Percentiles rank a stretch among this genome's conserved stretches.
Conservation (phyloP, 2,888 invertebrate genomes). For the Plagodis dolabraria region DNA sequence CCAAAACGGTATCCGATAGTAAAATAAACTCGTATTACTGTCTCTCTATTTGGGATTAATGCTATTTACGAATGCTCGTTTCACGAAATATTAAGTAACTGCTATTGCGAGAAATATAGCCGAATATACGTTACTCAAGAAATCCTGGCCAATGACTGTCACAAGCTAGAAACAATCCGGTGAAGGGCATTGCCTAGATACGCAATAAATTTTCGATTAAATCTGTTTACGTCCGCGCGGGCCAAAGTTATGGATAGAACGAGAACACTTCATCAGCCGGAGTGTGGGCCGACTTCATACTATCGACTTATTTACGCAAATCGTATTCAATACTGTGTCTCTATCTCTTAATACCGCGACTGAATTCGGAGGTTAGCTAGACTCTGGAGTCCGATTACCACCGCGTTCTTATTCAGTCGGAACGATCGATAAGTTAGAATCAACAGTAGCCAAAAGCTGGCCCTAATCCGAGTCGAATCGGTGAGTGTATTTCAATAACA, state of each 20-base stretch:
- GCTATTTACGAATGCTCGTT: conserved; percentile 27
- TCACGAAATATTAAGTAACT: conserved; percentile 32
- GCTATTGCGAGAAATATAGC: conserved; percentile 18
- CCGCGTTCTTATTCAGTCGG: conserved; percentile 33
- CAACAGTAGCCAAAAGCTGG: conserved; percentile 76
- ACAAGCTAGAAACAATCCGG: conserved; percentile 28
- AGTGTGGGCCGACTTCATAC: conserved; percentile 36
- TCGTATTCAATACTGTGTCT: conserved; percentile 51
- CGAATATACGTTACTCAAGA: conserved; percentile 10
- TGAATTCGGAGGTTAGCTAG: conserved; percentile 14
- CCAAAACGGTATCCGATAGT: conserved; percentile 21
- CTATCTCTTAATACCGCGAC: conserved; percentile 53
- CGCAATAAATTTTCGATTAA: conserved; percentile 60
- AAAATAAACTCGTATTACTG: conserved; percentile 33
- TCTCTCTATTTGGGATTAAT: conserved; percentile 34
- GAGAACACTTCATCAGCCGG: conserved; percentile 44
- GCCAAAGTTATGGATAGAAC: conserved; percentile 52
- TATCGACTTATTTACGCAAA: conserved; percentile 65
- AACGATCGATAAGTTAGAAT: conserved; percentile 76
- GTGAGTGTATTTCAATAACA: conserved; percentile 75
- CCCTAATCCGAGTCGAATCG: conserved; percentile 78
- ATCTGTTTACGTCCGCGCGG: conserved; percentile 52
- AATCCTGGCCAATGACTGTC: conserved; percentile 17
- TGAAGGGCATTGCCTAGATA: conserved; percentile 55
- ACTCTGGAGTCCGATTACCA: conserved; percentile 12